phyloP scores from a whole-genome alignment of 2,113 vertebrate genomes.

The Tupaia chinensis region DNA sequence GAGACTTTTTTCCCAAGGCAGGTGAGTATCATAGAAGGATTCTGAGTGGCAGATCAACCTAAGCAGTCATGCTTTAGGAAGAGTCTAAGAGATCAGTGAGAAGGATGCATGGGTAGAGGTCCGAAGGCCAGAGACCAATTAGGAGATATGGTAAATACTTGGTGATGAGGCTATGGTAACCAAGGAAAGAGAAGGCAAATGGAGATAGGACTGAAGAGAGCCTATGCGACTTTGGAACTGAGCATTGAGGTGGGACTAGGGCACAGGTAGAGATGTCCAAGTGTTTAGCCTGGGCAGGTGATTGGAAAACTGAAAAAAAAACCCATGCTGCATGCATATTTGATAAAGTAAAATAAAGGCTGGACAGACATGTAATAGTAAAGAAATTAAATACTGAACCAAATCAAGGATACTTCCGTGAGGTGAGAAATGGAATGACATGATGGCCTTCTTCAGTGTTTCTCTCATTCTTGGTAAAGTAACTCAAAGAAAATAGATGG shows the following conservation, averaged over 20 bases:
- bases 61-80: not conserved
- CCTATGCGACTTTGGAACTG: not conserved
- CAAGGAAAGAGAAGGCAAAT: not conserved
- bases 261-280: too few species aligned
- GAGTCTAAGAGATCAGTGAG: not conserved
- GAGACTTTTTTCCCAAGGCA: not conserved
- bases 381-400: not conserved
- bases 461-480: not conserved
- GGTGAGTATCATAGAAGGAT: not conserved
- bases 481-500: not conserved
- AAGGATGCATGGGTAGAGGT: not conserved
- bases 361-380: not conserved
- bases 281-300: not conserved
- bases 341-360: not conserved
- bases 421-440: not conserved
- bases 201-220: not conserved
- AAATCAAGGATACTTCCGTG: not conserved
- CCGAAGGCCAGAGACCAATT: fast-evolving
- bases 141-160: not conserved
- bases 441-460: not conserved
- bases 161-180: not conserved
- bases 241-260: fast-evolving
- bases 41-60: not conserved
- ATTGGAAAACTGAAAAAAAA: not conserved
- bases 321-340: not conserved